phyloP scores from a whole-genome alignment of 2,113 vertebrate genomes.

The Ictalurus furcatus region DNA sequence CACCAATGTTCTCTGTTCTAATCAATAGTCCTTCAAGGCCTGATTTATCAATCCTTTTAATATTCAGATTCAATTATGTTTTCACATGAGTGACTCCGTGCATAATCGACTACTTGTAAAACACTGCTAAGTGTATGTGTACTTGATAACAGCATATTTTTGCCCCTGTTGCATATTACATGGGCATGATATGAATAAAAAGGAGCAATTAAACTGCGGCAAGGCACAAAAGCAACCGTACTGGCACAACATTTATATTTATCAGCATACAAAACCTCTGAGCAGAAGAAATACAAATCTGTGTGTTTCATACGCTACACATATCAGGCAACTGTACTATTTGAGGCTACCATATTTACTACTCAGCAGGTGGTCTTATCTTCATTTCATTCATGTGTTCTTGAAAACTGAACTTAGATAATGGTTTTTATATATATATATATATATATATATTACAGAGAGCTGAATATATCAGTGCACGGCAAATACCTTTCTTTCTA shows the following conservation, averaged over 20 bases:
- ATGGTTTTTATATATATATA: conserved; percentile 19
- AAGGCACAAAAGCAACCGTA: conserved; percentile 36
- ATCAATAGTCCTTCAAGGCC: conserved; percentile 52
- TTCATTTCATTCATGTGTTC: not conserved
- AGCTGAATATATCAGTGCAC: conserved; percentile 24
- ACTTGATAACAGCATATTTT: conserved; percentile 20
- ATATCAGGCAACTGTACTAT: not conserved
- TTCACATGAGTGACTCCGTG: conserved; percentile 47
- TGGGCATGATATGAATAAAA: conserved; percentile 48
- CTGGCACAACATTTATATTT: conserved; percentile 41
- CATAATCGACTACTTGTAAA: conserved; percentile 54
- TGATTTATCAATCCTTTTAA: conserved; percentile 52
- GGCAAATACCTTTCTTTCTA: conserved; percentile 9
- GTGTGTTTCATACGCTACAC: not conserved
- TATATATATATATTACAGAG: not conserved
- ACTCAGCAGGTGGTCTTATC: not conserved
- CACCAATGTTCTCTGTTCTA: conserved; percentile 34
- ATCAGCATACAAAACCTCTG: not conserved
- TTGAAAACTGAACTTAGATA: not conserved
- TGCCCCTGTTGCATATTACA: conserved; percentile 44
- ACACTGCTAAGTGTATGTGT: conserved; percentile 29
- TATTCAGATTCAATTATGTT: conserved; percentile 44
- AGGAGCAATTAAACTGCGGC: conserved; percentile 48
- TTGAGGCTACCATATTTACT: not conserved
- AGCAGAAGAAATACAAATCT: conserved; percentile 4